Conservation (phyloP, 2,888 invertebrate genomes). For the Drosophila imparisetae region DNA sequence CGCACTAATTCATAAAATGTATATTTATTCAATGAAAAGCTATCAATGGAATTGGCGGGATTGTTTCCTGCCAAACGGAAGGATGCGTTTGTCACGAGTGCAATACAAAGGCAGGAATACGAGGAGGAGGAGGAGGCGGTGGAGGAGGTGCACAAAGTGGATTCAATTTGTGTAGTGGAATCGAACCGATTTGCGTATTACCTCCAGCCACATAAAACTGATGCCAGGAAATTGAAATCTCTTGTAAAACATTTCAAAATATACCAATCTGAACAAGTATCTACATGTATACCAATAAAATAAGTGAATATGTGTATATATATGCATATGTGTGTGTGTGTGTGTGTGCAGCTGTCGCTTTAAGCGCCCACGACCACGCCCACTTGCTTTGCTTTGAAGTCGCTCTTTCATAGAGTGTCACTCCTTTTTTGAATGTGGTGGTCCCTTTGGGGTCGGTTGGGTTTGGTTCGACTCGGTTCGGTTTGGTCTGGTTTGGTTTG, state of each 20-base stretch:
- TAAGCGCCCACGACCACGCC: conserved; percentile 12
- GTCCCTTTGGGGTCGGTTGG: conserved; percentile 17
- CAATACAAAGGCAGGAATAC: background rate
- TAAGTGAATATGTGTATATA: background rate
- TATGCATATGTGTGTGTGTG: background rate
- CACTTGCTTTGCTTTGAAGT: conserved; percentile 53
- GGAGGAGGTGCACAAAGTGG: background rate
- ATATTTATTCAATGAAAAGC: background rate
- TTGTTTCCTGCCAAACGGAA: conserved; percentile 6
- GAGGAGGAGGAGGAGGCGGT: background rate
- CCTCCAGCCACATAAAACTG: conserved; percentile 19
- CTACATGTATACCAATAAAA: background rate
- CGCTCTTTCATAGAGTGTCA: conserved; percentile 36
- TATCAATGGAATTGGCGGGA: background rate
- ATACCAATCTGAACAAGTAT: background rate
- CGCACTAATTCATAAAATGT: background rate
- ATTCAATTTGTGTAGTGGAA: background rate
- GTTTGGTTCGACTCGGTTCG: background rate
- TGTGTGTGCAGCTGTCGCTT: conserved; percentile 13
- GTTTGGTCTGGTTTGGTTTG: background rate
- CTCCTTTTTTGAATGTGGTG: conserved; percentile 38
- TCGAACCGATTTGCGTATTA: background rate
- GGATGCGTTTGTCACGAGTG: conserved; percentile 5
- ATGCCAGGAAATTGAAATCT: conserved; percentile 53
- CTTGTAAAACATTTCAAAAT: conserved; percentile 38